Percentiles rank a stretch among this genome's conserved stretches.
These are phyloP conservation scores for Hypotaenidia philippensis DNA, from an alignment of 2,797 vertebrate genomes.

Conservation along the genomic window DNA sequence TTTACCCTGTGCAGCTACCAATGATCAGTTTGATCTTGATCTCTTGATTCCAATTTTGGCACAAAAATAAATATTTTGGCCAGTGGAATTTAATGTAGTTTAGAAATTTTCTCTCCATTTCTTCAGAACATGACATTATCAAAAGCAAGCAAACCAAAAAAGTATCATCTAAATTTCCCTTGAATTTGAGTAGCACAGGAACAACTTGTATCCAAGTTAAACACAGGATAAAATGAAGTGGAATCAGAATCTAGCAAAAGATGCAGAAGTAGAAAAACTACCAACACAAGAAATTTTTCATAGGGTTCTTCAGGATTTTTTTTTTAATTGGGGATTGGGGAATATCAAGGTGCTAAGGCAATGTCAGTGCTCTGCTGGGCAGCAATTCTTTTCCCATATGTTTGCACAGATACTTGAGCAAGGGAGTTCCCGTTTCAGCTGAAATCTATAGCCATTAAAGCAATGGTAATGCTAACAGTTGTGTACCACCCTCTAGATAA, in stretches of 20 bases:
- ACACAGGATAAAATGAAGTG: neutral
- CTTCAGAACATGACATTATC: neutral
- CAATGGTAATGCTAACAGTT: neutral
- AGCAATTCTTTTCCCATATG: neutral
- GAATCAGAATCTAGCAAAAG: neutral
- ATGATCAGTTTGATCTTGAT: neutral
- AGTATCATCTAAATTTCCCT: neutral
- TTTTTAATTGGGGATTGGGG: neutral
- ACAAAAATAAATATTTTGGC: neutral
- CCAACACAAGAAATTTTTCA: neutral
- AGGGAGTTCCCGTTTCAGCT: neutral
- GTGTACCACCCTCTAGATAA: neutral
- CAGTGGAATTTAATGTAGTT: neutral
- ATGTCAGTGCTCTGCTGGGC: neutral
- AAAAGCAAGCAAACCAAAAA: neutral
- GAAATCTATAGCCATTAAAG: neutral
- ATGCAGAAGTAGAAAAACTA: neutral
- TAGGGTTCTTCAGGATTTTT: no score
- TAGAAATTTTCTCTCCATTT: neutral
- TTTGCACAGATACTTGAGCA: neutral
- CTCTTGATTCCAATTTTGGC: neutral
- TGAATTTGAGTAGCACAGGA: neutral
- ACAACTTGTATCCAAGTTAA: neutral
- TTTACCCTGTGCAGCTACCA: neutral
- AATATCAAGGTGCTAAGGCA: neutral